phyloP scores from a whole-genome alignment of 2,113 vertebrate species.

The Nymphicus hollandicus region DNA sequence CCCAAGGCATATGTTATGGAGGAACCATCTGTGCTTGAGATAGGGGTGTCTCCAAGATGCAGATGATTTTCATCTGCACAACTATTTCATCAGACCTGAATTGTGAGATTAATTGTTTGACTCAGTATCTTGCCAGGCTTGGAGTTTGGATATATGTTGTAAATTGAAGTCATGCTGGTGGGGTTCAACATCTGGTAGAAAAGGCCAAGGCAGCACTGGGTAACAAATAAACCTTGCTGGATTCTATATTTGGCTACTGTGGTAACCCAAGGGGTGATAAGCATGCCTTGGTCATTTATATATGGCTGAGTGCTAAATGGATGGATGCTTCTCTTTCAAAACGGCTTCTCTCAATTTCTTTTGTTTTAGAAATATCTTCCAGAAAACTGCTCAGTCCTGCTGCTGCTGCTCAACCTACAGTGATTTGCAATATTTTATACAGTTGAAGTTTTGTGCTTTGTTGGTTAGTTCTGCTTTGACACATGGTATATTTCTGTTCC shows the following conservation, averaged over 20 bases:
- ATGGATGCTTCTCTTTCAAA: background rate
- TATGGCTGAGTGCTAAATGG: background rate
- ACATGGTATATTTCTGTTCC: slow-evolving; percentile 30
- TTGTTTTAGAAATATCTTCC: background rate
- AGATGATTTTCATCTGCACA: background rate
- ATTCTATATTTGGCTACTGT: background rate
- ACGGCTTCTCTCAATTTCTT: background rate
- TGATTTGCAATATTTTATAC: background rate
- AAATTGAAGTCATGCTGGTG: background rate
- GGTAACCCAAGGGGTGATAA: background rate
- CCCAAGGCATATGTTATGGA: background rate
- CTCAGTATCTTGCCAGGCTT: background rate
- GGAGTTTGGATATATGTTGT: background rate
- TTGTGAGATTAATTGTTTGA: background rate
- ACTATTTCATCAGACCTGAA: background rate
- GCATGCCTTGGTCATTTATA: background rate
- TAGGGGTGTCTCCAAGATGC: background rate
- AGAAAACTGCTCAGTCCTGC: background rate
- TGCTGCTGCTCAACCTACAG: background rate
- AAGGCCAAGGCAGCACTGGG: background rate
- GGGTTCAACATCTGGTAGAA: background rate
- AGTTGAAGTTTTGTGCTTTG: background rate
- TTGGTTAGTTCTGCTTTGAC: slow-evolving; percentile 32
- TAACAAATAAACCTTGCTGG: background rate
- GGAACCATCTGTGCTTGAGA: background rate